These are phyloP conservation scores for Columbina picui DNA, from an alignment of 2,113 vertebrate species.

Conservation along the genomic window DNA sequence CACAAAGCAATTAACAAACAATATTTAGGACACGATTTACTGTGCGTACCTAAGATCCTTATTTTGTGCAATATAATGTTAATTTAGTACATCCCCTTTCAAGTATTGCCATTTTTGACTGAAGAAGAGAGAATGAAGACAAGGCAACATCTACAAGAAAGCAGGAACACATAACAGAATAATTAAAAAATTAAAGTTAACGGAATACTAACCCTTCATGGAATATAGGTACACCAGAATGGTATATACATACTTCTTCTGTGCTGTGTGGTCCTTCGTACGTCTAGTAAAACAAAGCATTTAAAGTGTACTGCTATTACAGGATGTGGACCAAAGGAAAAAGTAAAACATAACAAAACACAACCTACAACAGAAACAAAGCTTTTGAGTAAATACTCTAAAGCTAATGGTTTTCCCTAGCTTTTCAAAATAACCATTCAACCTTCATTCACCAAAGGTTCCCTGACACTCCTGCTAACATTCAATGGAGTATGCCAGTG, in stretches of 20 bases:
- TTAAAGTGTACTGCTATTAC: neutral
- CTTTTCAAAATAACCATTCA: neutral
- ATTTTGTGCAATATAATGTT: neutral
- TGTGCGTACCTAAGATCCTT: neutral
- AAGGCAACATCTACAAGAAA: neutral
- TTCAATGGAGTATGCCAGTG: neutral
- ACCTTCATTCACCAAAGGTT: neutral
- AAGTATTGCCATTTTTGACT: neutral
- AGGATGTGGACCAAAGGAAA: neutral
- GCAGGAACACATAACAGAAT: neutral
- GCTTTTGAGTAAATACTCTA: neutral
- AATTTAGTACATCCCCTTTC: neutral
- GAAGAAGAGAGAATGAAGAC: neutral
- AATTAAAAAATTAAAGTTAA: neutral
- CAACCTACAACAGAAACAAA: neutral
- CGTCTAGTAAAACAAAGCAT: slow-evolving; percentile 70
- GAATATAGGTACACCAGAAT: slow-evolving; percentile 93
- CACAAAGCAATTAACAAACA: slow-evolving; percentile 25
- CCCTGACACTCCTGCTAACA: neutral
- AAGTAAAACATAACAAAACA: neutral
- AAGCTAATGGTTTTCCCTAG: neutral
- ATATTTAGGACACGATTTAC: neutral
- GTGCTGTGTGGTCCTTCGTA: slow-evolving; percentile 84
- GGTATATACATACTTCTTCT: slow-evolving; percentile 87
- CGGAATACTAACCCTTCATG: slow-evolving; percentile 89